Evolutionary conservation across 2,797 vertebrate genomes (phyloP).

Genomic region (Fistularia tabacaria): DNA sequence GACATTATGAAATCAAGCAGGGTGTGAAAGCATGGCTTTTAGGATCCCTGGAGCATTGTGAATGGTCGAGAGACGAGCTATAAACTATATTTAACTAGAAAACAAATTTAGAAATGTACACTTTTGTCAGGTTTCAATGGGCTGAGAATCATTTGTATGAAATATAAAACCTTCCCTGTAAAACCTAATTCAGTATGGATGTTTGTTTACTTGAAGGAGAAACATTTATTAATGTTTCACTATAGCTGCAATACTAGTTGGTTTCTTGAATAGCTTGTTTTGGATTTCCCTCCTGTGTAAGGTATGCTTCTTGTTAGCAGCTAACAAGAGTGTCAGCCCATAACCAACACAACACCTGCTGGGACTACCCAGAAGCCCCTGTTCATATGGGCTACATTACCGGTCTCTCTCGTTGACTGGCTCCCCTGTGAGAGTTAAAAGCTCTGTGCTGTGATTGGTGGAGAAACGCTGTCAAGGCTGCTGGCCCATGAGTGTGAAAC

Average conservation of each 20-base stretch:
- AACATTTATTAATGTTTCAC: too few species aligned
- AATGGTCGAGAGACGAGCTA: too few species aligned
- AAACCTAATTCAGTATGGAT: too few species aligned
- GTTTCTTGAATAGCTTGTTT: neutral
- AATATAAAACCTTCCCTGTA: too few species aligned
- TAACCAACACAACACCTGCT: slow-evolving; percentile 71
- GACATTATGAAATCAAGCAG: neutral
- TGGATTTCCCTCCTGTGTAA: slow-evolving; percentile 13
- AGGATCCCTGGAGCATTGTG: too few species aligned
- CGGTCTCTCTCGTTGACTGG: slow-evolving; percentile 53
- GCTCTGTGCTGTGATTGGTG: slow-evolving; percentile 27
- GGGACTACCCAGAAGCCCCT: slow-evolving; percentile 66
- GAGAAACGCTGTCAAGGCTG: slow-evolving; percentile 6
- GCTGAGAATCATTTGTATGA: too few species aligned
- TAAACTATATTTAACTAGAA: too few species aligned
- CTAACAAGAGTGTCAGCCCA: slow-evolving; percentile 64
- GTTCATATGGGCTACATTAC: slow-evolving; percentile 68
- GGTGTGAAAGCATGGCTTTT: slow-evolving; percentile 7
- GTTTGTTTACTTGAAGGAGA: too few species aligned
- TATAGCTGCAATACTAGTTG: too few species aligned
- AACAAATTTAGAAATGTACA: too few species aligned
- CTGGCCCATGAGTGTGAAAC: slow-evolving; percentile 31
- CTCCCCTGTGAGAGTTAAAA: slow-evolving; percentile 42
- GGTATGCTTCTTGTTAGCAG: slow-evolving; percentile 58
- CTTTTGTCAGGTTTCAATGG: too few species aligned